Conservation (phyloP, 2,113 vertebrate species). For the Clarias magur region DNA sequence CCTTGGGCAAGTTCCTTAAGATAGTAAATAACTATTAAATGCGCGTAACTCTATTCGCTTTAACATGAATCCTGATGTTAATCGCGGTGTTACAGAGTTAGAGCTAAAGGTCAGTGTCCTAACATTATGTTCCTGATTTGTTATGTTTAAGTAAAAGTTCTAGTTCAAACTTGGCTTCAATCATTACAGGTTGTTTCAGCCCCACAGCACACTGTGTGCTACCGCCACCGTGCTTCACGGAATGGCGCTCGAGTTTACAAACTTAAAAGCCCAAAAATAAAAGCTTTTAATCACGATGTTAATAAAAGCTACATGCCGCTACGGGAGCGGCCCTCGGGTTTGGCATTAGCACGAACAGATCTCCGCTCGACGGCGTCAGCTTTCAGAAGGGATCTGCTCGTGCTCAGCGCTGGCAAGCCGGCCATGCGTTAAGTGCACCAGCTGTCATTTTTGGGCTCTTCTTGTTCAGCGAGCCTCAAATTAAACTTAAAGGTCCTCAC, state of each 20-base stretch:
- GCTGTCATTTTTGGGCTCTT: slow-evolving; percentile 52
- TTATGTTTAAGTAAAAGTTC: background rate
- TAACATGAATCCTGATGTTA: background rate
- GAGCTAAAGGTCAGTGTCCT: background rate
- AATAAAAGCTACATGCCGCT: background rate
- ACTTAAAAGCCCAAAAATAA: background rate
- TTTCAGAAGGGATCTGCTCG: slow-evolving; percentile 15
- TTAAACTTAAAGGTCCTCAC: slow-evolving; percentile 59
- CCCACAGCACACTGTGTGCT: background rate
- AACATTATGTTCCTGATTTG: background rate
- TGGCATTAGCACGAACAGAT: background rate
- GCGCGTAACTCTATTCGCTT: background rate
- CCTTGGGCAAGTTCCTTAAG: too few relatives aligned
- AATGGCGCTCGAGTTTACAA: background rate
- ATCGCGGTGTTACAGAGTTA: background rate
- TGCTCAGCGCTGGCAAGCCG: slow-evolving; percentile 11
- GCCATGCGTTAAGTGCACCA: slow-evolving; percentile 48
- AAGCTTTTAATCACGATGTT: background rate
- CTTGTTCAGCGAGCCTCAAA: slow-evolving; percentile 53
- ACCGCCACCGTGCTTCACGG: background rate
- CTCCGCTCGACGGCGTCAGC: background rate
- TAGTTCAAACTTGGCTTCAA: background rate
- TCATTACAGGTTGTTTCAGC: background rate
- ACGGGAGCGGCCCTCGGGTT: background rate
- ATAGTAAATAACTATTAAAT: background rate